A percentile compares a stretch with the other conserved stretches of the same genome.
phyloP scores from a whole-genome alignment of 2,888 invertebrate species.

The Hypomecis atomaria region DNA sequence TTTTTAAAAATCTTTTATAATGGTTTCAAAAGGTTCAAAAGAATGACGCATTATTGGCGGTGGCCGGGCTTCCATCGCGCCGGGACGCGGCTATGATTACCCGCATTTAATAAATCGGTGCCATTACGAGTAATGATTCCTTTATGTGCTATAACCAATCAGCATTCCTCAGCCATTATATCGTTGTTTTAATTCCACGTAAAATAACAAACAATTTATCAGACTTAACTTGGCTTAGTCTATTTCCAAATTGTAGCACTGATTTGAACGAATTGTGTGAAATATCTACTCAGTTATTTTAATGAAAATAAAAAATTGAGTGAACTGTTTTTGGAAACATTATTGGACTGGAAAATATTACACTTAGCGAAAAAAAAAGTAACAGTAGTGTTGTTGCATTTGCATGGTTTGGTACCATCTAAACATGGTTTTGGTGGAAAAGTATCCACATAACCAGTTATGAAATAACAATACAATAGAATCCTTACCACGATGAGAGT shows the following conservation, averaged over 20 bases:
- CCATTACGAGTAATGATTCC: constrained; percentile 33
- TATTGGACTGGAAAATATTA: no score
- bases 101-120: constrained; percentile 32
- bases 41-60: constrained; percentile 2
- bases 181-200: constrained; percentile 4
- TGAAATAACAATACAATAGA: no score
- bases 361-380: no score
- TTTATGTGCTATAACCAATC: constrained; percentile 30
- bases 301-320: no score
- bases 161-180: constrained; percentile 15
- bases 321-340: no score
- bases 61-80: neutral
- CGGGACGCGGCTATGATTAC: constrained; percentile 8
- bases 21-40: no score
- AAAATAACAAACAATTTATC: neutral
- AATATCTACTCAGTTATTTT: no score
- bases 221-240: neutral
- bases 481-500: no score
- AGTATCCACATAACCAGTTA: no score
- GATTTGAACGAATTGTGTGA: neutral
- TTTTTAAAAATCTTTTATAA: neutral
- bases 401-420: no score
- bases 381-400: no score
- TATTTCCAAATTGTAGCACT: neutral
- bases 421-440: no score